Percentiles rank a stretch among this genome's conserved stretches.
Conservation (phyloP, 2,888 invertebrate species). For the Tiliacea aurago region DNA sequence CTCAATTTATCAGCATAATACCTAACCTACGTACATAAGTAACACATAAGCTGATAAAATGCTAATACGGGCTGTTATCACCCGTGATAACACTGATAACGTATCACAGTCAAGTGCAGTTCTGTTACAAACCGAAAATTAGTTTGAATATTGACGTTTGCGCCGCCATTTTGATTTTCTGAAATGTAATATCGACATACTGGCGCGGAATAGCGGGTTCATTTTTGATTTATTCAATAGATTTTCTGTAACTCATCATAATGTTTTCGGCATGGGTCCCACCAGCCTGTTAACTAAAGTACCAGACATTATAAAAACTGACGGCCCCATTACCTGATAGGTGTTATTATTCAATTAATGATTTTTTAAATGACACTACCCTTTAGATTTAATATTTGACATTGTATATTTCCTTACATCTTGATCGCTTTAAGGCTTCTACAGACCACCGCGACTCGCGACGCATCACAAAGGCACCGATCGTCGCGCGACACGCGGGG, state of each 20-base stretch:
- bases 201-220: not conserved
- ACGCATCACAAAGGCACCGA: too few species aligned
- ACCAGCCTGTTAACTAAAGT: too few species aligned
- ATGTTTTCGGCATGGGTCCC: too few species aligned
- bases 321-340: too few species aligned
- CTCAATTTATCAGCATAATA: slow-evolving; percentile 29
- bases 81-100: slow-evolving; percentile 60
- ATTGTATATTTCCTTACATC: too few species aligned
- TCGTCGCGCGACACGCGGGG: too few species aligned
- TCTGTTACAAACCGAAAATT: slow-evolving; percentile 58
- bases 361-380: too few species aligned
- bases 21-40: slow-evolving; percentile 36
- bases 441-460: too few species aligned
- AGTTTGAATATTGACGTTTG: slow-evolving; percentile 36
- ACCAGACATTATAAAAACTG: too few species aligned
- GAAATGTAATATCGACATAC: slow-evolving; percentile 1
- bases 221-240: not conserved
- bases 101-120: slow-evolving; percentile 63
- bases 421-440: too few species aligned
- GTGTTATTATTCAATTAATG: too few species aligned
- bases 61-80: slow-evolving; percentile 61
- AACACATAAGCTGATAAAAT: slow-evolving; percentile 57
- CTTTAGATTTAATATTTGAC: too few species aligned
- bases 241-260: not conserved
- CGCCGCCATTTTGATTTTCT: slow-evolving; percentile 59